A percentile compares a stretch with the other conserved stretches of the same genome.
phyloP scores from a whole-genome alignment of 2,797 vertebrate species.

The Catharus ustulatus region DNA sequence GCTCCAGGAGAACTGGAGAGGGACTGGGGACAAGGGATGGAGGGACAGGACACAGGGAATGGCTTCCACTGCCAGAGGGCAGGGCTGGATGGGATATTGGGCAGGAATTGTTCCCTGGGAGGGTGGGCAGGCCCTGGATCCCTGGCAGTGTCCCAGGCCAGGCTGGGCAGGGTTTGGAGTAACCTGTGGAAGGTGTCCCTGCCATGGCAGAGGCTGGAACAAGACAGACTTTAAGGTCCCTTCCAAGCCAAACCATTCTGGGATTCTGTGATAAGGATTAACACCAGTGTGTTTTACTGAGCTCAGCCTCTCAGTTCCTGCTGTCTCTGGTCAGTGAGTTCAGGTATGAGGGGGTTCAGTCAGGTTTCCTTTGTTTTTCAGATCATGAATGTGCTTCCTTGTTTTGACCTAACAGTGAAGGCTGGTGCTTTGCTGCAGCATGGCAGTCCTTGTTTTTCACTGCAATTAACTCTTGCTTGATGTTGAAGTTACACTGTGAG shows the following conservation, averaged over 20 bases:
- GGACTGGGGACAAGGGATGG: neutral
- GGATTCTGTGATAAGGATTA: neutral
- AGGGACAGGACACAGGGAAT: neutral
- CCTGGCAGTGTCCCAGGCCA: neutral
- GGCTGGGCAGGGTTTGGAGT: rapidly evolving
- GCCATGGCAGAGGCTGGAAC: neutral
- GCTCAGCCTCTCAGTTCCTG: neutral
- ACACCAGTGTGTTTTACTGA: neutral
- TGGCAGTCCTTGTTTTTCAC: neutral
- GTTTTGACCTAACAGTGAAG: neutral
- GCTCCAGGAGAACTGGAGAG: neutral
- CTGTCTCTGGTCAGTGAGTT: neutral
- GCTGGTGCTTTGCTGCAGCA: neutral
- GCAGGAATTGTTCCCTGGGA: rapidly evolving
- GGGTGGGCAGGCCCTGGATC: neutral
- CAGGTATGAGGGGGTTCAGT: neutral
- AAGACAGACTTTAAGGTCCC: neutral
- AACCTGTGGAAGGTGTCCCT: neutral
- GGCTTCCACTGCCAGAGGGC: neutral
- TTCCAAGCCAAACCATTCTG: neutral
- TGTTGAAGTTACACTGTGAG: neutral
- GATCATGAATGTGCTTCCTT: neutral
- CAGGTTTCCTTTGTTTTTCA: constrained; percentile 23
- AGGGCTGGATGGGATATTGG: neutral
- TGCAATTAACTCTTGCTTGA: neutral